Evolutionary conservation across 2,888 invertebrate species (phyloP), one percentile per base, ranked within the genome.

Genomic region (Phragmatobia fuliginosa): DNA sequence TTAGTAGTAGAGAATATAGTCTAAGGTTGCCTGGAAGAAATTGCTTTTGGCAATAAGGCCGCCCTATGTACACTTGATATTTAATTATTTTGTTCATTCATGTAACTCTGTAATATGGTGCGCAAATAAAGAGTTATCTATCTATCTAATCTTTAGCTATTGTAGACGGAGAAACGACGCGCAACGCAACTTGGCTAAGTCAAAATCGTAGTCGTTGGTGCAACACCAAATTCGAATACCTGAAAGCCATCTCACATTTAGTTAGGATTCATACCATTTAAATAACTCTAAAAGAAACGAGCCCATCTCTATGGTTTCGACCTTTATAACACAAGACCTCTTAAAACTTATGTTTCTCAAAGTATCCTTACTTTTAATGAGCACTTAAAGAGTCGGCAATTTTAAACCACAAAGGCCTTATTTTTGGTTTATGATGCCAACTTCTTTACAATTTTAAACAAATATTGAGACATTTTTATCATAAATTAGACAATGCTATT

Each of bases 321-420:
- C 41, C 58, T 68, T n/a, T 33, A 58, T 58, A 58, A 62, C 68
- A 58, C 33, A 49, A 59, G 36, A 33, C 45, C 63, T 45, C 63
- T 68, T 41, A 68, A 64, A 68, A 62, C 56, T 68, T 62, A 67
- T 52, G 67, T 45, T 68, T 62, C 31, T 31, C 41, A 36, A 66
- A 66, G 66, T 25, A 65, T 49, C 38, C 41, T 63, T 60, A 31
- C 45, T 45, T 76, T 78, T 78, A 62, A 78, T 70, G 64, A 68
- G 59, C 68, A 56, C 66, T 60, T 68, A 56, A 67, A 63, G 61
- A 63, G 56, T 33, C 32, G 11, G 32, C 68, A 68, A 74, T 78
- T 77, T 71, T 72, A 70, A 72, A n/a, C 61, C 61, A 61, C 38
- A 68, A 68, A 68, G 41, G 38, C 62, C 32, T 58, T 62, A 62